Evolutionary conservation across 2,113 vertebrate species (phyloP).

Genomic region (Anthoscopus minutus): DNA sequence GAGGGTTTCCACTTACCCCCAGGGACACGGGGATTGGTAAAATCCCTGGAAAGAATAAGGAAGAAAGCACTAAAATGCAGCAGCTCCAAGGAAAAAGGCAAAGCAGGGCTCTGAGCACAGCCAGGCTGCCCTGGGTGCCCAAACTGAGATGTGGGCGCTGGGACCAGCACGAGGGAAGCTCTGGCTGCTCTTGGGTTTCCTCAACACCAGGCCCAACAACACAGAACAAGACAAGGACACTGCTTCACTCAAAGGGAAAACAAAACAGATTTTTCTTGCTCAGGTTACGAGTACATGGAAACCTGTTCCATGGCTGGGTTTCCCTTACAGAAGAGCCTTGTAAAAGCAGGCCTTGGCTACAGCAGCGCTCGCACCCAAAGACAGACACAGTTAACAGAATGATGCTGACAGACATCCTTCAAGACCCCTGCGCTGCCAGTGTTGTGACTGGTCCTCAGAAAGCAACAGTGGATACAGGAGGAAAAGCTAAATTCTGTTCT

Average conservation of each 20-base stretch:
- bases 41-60: background rate
- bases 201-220: rapidly evolving
- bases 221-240: background rate
- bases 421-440: background rate
- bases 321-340: background rate
- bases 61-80: background rate
- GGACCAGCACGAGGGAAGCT: background rate
- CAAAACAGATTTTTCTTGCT: background rate
- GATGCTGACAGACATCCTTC: background rate
- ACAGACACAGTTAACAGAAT: rapidly evolving
- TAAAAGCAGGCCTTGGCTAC: background rate
- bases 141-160: rapidly evolving
- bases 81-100: background rate
- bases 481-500: background rate
- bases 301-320: background rate
- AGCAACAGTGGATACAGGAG: background rate
- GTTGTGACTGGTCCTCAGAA: background rate
- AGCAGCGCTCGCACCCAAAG: background rate
- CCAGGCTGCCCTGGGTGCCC: background rate
- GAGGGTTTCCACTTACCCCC: background rate
- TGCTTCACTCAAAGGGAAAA: background rate
- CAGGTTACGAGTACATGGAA: background rate
- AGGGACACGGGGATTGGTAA: background rate
- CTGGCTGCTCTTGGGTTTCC: background rate
- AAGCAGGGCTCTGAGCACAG: background rate